phyloP scores from a whole-genome alignment of 2,888 invertebrate genomes.

The Stomorhina lunata region DNA sequence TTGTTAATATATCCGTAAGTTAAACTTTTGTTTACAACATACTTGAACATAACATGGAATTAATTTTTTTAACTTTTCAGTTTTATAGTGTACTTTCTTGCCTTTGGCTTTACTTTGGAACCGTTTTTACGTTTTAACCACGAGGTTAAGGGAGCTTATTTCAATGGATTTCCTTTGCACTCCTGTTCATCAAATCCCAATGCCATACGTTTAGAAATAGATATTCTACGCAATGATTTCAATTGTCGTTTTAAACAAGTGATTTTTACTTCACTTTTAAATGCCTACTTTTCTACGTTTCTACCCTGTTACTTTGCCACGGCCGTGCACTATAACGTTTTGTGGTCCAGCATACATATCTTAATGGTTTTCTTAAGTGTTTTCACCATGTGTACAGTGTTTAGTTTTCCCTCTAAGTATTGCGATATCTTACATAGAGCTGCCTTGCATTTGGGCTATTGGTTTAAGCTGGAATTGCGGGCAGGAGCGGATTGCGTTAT shows the following conservation, averaged over 20 bases:
- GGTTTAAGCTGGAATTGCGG: constrained; percentile 76
- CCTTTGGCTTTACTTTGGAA: constrained; percentile 89
- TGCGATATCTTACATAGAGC: constrained; percentile 95
- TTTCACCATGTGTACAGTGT: constrained; percentile 88
- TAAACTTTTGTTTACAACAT: not conserved
- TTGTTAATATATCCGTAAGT: constrained; percentile 96
- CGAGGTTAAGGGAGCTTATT: constrained; percentile 78
- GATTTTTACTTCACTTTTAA: constrained; percentile 89
- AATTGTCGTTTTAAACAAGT: constrained; percentile 94
- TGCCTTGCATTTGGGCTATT: constrained; percentile 90
- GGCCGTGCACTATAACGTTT: constrained; percentile 89
- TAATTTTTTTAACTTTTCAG: constrained; percentile 78
- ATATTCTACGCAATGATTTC: constrained; percentile 91
- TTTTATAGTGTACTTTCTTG: constrained; percentile 87
- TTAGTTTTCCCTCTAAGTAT: constrained; percentile 85
- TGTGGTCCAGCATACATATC: constrained; percentile 91
- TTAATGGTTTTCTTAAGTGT: constrained; percentile 91
- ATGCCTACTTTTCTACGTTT: constrained; percentile 93
- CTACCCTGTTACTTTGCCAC: constrained; percentile 94
- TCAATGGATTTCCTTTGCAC: constrained; percentile 85
- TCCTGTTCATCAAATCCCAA: constrained; percentile 87
- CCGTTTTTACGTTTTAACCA: constrained; percentile 86
- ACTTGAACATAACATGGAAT: not conserved
- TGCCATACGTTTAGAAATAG: constrained; percentile 91
- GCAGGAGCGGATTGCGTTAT: constrained; percentile 71